Base-by-base conservation (phyloP, 2,113 vertebrate species). In the Hyla sarda region DNA sequence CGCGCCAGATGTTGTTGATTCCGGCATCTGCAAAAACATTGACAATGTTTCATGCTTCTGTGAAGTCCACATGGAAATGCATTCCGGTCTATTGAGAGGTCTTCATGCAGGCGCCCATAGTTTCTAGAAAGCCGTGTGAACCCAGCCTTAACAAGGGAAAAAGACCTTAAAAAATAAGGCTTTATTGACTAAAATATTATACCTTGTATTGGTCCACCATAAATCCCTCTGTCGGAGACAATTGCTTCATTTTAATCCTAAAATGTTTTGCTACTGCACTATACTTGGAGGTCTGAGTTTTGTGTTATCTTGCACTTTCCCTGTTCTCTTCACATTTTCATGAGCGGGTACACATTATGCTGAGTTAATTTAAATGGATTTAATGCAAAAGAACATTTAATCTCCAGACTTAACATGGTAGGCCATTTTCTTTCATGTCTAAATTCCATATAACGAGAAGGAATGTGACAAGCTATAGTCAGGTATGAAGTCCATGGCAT, bases 391-490 rank as follows among this genome's bases (percentile, higher is more conserved):
- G 11, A 25, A 12, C 30, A 69, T 32, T 69, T 69, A 69, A 69
- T 69, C 65, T 32, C 14, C 25, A 77, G 74, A 77, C 74, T 47
- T 19, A n/a, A 50, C 9, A 17, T 54, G 17, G 71, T 50, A 12
- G n/a, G 45, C 17, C 9, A 52, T 14, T 54, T n/a, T 21, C 48
- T 52, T 77, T 77, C 17, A 77, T 77, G 41, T 77, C 48, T 54
- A 77, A 50, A 50, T 77, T 50, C 45, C 74, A 77, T 77, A 77
- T 77, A 47, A 74, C 47, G 71, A 47, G 13, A 21, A 74, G 41
- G 71, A 74, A 47, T 74, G 71, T 77, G 45, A 77, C 25, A n/a
- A 50, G 48, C n/a, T 77, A 19, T 77, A 21, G 47, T 8, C n/a
- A 77, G 71, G 45, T 47, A 47, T 45, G 71, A 47, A 47, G 10